phyloP scores from a whole-genome alignment of 1,140 invertebrate species.

The Cotesia glomerata region DNA sequence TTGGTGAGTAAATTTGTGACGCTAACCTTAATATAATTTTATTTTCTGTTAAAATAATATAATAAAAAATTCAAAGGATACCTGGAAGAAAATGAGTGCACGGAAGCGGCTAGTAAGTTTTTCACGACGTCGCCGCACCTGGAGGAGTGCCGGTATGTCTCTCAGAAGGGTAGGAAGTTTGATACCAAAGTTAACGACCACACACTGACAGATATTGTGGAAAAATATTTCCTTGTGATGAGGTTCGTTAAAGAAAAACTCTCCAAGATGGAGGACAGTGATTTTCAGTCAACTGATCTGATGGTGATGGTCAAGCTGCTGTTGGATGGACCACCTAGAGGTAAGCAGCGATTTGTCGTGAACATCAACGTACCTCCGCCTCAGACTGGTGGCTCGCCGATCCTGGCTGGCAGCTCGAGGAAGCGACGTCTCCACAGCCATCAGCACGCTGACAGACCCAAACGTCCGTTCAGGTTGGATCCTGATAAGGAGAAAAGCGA shows the following conservation, averaged over 20 bases:
- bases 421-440: conserved; percentile 51
- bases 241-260: conserved; percentile 55
- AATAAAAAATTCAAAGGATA: conserved; percentile 52
- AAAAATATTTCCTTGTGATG: conserved; percentile 55
- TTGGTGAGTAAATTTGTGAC: conserved; percentile 50
- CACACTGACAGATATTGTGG: conserved; percentile 56
- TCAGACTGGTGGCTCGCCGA: conserved; percentile 44
- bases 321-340: conserved; percentile 49
- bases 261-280: conserved; percentile 46
- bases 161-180: conserved; percentile 53
- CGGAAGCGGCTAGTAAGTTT: conserved; percentile 55
- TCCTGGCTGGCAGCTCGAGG: conserved; percentile 46
- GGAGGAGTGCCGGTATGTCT: conserved; percentile 56
- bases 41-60: conserved; percentile 9
- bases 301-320: conserved; percentile 55
- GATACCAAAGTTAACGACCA: conserved; percentile 54
- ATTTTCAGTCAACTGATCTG: conserved; percentile 43
- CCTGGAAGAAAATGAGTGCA: conserved; percentile 58
- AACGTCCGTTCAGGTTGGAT: conserved; percentile 29
- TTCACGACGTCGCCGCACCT: conserved; percentile 57
- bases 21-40: conserved; percentile 14
- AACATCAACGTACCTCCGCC: conserved; percentile 56
- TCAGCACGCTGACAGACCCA: conserved; percentile 46
- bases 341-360: conserved; percentile 54
- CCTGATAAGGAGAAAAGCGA: not conserved